Base-by-base conservation (phyloP, 2,888 invertebrate species). In the Tholera decimalis region DNA sequence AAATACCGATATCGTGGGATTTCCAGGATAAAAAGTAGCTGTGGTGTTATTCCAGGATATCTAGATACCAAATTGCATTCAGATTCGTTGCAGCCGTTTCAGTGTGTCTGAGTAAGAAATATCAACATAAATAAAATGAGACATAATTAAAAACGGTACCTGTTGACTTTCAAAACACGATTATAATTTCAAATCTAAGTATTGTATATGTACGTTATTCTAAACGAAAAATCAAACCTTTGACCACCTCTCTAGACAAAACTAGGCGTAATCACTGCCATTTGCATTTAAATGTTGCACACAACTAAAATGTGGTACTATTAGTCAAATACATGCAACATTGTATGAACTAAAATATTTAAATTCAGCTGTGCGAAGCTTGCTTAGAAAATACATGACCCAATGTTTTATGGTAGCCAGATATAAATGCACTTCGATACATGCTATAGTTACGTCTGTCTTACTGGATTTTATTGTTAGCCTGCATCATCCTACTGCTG, bases 271-370 rank as follows among this genome's bases (percentile, higher is more conserved):
- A 85, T 85, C 75, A 79, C 77, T 55, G 64, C 53, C 67, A 87
- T 86, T 85, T 82, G 73, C 82, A 84, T 83, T 77, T 61, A 79
- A 84, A 86, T 84, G 74, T 69, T 70, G 67, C 77, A 75, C 67
- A 64, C 51, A 77, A 74, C 68, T 71, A 67, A 79, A 83, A 78
- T 79, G 63, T 70, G 61, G 61, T 37, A 63, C 53, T 72, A 71
- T 73, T 76, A 62, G 61, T 75, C 70, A 57, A 63, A 57, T 22
- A 30, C 60, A 59, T 58, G 60, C 76, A 74, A 81, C 72, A 58
- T 74, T 77, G 77, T 77, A 77, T 57, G 43, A 22, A 58, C 57
- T 55, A 35, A 72, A 60, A 47, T 53, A 63, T 51, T 67, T 47
- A 43, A 63, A 55, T 64, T 47, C 7, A 47, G 22, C 41, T 30